Conservation (phyloP, 2,888 invertebrate species). For the Subacronicta megacephala region DNA sequence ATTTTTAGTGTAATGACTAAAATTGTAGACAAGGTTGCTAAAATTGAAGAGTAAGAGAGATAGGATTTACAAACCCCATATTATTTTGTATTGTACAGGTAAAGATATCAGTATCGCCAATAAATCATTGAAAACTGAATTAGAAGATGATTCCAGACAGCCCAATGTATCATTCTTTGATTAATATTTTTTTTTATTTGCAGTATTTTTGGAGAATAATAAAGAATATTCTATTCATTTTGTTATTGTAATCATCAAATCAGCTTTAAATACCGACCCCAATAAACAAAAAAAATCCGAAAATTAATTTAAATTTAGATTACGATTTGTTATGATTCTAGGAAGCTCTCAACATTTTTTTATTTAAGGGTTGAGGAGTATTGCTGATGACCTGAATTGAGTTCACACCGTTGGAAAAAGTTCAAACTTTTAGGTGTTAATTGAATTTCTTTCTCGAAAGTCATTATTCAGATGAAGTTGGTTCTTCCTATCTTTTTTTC, state of each 20-base stretch:
- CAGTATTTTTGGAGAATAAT: too few species aligned
- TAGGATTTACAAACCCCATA: too few species aligned
- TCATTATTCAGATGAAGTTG: constrained; percentile 36
- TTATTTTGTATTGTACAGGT: constrained; percentile 15
- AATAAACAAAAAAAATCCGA: too few species aligned
- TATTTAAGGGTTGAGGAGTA: constrained; percentile 16
- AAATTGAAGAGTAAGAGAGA: constrained; percentile 3
- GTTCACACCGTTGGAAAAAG: constrained; percentile 38
- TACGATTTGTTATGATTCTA: too few species aligned
- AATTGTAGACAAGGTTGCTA: constrained; percentile 14
- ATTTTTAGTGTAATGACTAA: neutral
- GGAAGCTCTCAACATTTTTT: constrained; percentile 4
- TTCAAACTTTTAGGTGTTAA: constrained; percentile 49
- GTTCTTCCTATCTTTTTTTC: constrained; percentile 28
- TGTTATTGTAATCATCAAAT: too few species aligned
- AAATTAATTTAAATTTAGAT: too few species aligned
- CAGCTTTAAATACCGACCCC: too few species aligned
- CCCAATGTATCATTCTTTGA: too few species aligned
- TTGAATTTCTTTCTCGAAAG: constrained; percentile 43
- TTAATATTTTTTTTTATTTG: too few species aligned
- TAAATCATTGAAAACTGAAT: neutral
- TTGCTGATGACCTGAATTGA: constrained; percentile 41
- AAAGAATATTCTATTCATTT: too few species aligned
- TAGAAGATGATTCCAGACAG: too few species aligned
- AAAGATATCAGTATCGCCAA: constrained; percentile 9